These are phyloP conservation scores for Diabrotica undecimpunctata DNA, from an alignment of 1,140 invertebrate species.

Conservation along the genomic window DNA sequence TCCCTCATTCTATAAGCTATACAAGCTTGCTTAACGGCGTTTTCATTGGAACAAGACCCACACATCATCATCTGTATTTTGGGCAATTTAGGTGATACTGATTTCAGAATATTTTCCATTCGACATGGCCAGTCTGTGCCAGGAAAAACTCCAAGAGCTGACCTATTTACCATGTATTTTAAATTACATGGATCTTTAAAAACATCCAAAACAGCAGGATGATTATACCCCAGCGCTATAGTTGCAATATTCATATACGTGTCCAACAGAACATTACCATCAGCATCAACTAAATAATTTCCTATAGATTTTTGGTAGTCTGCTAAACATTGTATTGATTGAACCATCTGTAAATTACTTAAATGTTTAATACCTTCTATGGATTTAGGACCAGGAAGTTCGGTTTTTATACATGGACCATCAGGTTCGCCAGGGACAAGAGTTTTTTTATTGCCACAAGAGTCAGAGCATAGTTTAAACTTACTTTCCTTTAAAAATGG, in stretches of 20 bases:
- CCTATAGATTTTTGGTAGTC: conserved; percentile 92
- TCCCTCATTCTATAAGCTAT: conserved; percentile 61
- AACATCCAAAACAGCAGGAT: conserved; percentile 78
- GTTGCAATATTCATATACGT: conserved; percentile 97
- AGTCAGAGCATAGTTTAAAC: background rate
- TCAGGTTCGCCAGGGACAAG: conserved; percentile 54
- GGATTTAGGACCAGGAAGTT: conserved; percentile 70
- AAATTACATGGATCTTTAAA: conserved; percentile 73
- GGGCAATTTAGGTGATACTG: conserved; percentile 66
- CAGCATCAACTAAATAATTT: conserved; percentile 94
- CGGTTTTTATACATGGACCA: conserved; percentile 60
- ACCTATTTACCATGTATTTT: conserved; percentile 82
- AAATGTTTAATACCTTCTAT: conserved; percentile 58
- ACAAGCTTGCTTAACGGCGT: conserved; percentile 89
- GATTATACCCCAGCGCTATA: conserved; percentile 94
- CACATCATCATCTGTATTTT: conserved; percentile 94
- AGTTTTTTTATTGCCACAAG: background rate
- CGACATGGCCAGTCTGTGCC: conserved; percentile 77
- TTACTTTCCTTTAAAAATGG: background rate
- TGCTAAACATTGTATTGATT: conserved; percentile 80
- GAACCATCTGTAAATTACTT: conserved; percentile 49
- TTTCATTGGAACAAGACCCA: conserved; percentile 94
- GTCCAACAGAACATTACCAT: conserved; percentile 89
- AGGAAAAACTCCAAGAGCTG: conserved; percentile 89
- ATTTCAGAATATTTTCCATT: conserved; percentile 59